These are phyloP conservation scores for Drosophila pruinosa DNA, from an alignment of 1,140 invertebrate species.

Conservation along the genomic window DNA sequence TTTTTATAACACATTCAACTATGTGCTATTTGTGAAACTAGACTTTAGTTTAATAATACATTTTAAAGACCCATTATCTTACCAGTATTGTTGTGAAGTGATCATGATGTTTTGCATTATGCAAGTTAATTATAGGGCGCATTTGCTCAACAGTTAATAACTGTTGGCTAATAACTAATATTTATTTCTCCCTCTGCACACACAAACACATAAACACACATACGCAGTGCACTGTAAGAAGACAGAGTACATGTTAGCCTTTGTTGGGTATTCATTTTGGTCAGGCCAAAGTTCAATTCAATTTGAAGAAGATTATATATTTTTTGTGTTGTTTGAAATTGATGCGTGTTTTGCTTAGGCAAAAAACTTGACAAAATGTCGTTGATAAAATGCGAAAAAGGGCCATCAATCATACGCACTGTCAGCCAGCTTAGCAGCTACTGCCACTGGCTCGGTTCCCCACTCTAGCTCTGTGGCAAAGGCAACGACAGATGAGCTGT, in stretches of 20 bases:
- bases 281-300: not conserved
- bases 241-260: not conserved
- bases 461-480: no score
- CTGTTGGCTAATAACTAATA: constrained; percentile 5
- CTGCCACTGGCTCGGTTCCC: no score
- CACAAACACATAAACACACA: not conserved
- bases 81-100: constrained; percentile 67
- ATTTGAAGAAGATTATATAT: constrained; percentile 17
- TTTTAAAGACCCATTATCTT: constrained; percentile 23
- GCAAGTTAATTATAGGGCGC: not conserved
- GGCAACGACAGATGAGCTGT: constrained; percentile 38
- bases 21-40: not conserved
- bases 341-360: constrained; percentile 27
- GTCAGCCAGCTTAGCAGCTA: constrained; percentile 29
- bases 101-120: constrained; percentile 63
- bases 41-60: no score
- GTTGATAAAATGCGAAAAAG: constrained; percentile 17
- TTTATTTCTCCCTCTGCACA: constrained; percentile 5
- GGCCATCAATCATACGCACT: constrained; percentile 68
- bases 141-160: constrained; percentile 5
- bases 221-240: not conserved
- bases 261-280: not conserved
- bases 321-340: constrained; percentile 26
- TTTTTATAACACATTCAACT: no score
- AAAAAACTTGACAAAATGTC: constrained; percentile 4